These are phyloP conservation scores for Pagrus major DNA, from an alignment of 2,113 vertebrate genomes.

Conservation along the genomic window DNA sequence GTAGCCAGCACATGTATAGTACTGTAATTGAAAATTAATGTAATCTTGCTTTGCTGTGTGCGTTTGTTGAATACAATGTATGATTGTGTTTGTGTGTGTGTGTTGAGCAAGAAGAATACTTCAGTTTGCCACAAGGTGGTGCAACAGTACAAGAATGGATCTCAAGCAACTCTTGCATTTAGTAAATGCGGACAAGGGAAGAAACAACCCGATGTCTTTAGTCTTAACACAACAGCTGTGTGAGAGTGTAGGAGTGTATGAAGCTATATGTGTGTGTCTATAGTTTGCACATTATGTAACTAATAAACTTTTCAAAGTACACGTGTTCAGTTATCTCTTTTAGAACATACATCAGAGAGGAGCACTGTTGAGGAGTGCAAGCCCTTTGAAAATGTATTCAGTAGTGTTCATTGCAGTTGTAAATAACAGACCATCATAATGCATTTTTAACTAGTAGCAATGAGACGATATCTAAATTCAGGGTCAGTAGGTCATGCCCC, in stretches of 20 bases:
- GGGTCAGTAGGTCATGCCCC: no score
- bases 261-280: conserved; percentile 36
- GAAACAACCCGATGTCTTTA: background rate
- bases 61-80: conserved; percentile 34
- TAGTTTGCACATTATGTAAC: conserved; percentile 43
- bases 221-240: conserved; percentile 12
- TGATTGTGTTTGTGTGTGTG: conserved; percentile 30
- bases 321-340: background rate
- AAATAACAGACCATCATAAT: no score
- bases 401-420: no score
- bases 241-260: background rate
- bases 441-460: no score
- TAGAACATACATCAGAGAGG: background rate
- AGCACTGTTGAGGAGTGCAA: background rate
- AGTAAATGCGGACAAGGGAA: background rate
- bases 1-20: conserved; percentile 49
- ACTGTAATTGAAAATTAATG: conserved; percentile 53
- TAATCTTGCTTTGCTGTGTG: conserved; percentile 44
- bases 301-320: conserved; percentile 47
- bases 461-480: no score
- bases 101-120: background rate
- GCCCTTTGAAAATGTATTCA: no score
- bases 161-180: background rate
- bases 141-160: background rate
- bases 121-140: conserved; percentile 26